Evolutionary conservation across 1,140 invertebrate genomes (phyloP), one percentile per base, ranked within the genome.

Genomic region (Stegodyphus dumicola): DNA sequence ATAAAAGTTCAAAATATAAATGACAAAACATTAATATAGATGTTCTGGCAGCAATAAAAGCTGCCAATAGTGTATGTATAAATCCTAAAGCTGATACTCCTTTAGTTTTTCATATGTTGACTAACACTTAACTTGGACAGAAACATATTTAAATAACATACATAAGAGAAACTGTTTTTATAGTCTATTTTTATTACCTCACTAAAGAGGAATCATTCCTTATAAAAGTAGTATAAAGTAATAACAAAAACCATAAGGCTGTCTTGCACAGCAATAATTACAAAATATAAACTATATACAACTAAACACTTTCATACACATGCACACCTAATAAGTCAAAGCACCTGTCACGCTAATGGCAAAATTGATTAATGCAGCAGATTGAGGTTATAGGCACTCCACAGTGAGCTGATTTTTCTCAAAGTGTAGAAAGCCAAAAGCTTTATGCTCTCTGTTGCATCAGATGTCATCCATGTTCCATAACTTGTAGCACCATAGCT

Each of bases 401-500:
- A 81, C 78, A 81, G 73, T 81, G 78, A 81, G 78, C 77, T 33
- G 77, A 70, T 79, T 69, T 48, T 65, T 79, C 77, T 17, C 71
- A 74, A n/a, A 54, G 33, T 56, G n/a, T 74, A 7, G 51, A 15
- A 52, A 74, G 6, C 10, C 17, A 71, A 71, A 71, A 18, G 56
- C 64, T 76, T 17, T n/a, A 85, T 77, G 52, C 64, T 66, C 60
- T 64, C 17, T 67, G 17, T 76, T 81, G 81, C 73, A 85, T 77
- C 73, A 56, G 73, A 85, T 77, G 81, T 48, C 81, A 76, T 49
- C 73, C 81, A 85, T 69, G 81, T 74, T 85, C 81, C 81, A 85
- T 77, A 77, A 83, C 67, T 66, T 69, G 74, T 85, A 85, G 81
- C 81, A 85, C 81, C 81, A 85, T 76, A 85, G 81, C 81, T 85